phyloP scores from a whole-genome alignment of 2,113 vertebrate species.

The Hemicordylus capensis region DNA sequence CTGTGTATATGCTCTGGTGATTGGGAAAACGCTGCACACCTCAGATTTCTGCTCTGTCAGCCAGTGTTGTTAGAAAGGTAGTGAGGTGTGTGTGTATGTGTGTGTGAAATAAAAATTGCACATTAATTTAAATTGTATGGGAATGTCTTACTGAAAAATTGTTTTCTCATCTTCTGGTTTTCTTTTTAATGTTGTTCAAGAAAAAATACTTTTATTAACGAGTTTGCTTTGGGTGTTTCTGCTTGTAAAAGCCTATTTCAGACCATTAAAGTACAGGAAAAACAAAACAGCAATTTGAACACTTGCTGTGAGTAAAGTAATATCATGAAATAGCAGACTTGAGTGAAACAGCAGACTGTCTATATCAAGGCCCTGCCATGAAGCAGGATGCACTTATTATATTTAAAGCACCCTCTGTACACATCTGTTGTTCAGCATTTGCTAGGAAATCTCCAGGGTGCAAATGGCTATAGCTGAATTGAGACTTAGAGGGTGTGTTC shows the following conservation, averaged over 20 bases:
- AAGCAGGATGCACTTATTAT: neutral
- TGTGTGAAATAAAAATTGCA: slow-evolving; percentile 50
- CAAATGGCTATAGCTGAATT: neutral
- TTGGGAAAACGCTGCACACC: too few relatives aligned
- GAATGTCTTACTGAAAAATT: slow-evolving; percentile 48
- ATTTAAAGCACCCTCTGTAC: neutral
- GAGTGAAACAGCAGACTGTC: neutral
- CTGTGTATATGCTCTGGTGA: too few relatives aligned
- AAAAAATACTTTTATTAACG: slow-evolving; percentile 76
- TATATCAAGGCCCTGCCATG: neutral
- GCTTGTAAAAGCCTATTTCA: slow-evolving; percentile 74
- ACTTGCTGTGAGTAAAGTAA: slow-evolving; percentile 6
- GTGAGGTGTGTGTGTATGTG: too few relatives aligned
- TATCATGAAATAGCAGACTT: neutral
- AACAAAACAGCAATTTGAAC: slow-evolving; percentile 44
- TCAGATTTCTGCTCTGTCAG: too few relatives aligned
- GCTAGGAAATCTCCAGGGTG: neutral
- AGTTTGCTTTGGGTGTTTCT: slow-evolving; percentile 72
- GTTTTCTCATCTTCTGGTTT: slow-evolving; percentile 64
- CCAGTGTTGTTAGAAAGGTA: slow-evolving; percentile 48
- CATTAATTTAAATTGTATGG: slow-evolving; percentile 55
- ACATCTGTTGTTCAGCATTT: neutral
- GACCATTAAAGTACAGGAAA: slow-evolving; percentile 63
- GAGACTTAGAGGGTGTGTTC: neutral
- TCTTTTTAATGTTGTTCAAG: slow-evolving; percentile 58